Percentiles rank a stretch among this genome's conserved stretches.
These are phyloP conservation scores for Cheilosia grossa DNA, from an alignment of 2,888 invertebrate genomes.

Conservation along the genomic window DNA sequence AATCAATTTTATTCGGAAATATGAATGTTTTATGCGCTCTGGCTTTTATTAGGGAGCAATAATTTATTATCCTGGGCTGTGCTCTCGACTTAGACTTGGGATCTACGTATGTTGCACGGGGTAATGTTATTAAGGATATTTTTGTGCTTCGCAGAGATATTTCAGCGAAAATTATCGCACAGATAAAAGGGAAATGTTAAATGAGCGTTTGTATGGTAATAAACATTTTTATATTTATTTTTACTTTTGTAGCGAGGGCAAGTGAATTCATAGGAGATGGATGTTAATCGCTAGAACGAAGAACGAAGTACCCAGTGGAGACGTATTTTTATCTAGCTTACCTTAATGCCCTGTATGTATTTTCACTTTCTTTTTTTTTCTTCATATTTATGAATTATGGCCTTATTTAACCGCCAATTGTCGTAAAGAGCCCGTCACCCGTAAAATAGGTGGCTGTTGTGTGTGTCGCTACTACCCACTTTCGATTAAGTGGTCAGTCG, in stretches of 20 bases:
- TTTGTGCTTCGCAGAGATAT: constrained; percentile 32
- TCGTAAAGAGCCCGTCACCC: no score
- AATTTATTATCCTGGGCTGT: constrained; percentile 56
- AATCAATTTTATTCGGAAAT: constrained; percentile 71
- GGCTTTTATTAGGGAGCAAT: constrained; percentile 57
- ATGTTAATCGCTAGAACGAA: constrained; percentile 14
- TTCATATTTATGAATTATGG: no score
- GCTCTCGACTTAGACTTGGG: constrained; percentile 22
- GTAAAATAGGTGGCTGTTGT: no score
- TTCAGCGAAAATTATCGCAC: constrained; percentile 51
- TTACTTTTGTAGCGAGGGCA: background rate
- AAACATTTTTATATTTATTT: constrained; percentile 24
- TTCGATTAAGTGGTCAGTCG: no score
- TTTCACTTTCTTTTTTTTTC: background rate
- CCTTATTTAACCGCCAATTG: no score
- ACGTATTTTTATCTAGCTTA: background rate
- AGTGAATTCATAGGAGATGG: constrained; percentile 4
- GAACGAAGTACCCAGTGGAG: background rate
- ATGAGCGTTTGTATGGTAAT: constrained; percentile 40
- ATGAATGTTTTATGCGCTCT: constrained; percentile 68
- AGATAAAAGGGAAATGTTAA: constrained; percentile 49
- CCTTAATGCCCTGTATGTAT: background rate
- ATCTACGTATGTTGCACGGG: constrained; percentile 1
- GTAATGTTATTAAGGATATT: constrained; percentile 33
- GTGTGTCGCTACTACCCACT: no score